These are phyloP conservation scores for Toxotes jaculatrix DNA, from an alignment of 2,113 vertebrate species.

Conservation along the genomic window DNA sequence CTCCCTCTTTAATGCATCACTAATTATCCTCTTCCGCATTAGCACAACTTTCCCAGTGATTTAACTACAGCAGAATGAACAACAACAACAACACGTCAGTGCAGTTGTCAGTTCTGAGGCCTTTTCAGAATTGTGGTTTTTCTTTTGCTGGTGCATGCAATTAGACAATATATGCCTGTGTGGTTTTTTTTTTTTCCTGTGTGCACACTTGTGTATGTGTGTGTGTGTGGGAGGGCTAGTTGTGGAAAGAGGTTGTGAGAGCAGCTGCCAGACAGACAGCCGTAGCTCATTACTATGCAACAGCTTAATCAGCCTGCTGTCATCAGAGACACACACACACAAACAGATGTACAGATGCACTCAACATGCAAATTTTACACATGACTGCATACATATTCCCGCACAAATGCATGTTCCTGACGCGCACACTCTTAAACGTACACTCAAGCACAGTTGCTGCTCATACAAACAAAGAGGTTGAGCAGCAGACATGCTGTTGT, in stretches of 20 bases:
- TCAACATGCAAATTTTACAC: slow-evolving; percentile 75
- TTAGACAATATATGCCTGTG: slow-evolving; percentile 1
- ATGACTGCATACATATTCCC: slow-evolving; percentile 54
- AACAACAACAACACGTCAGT: slow-evolving; percentile 19
- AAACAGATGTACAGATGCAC: slow-evolving; percentile 65
- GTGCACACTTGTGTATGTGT: slow-evolving; percentile 1
- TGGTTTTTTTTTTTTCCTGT: neutral
- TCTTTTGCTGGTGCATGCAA: slow-evolving; percentile 33
- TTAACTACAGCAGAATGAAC: slow-evolving; percentile 34
- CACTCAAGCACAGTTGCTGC: slow-evolving; percentile 35
- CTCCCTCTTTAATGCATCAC: slow-evolving; percentile 43
- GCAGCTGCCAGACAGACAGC: slow-evolving; percentile 84
- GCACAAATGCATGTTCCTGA: slow-evolving; percentile 20
- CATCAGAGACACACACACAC: slow-evolving; percentile 65
- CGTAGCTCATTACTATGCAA: slow-evolving; percentile 86
- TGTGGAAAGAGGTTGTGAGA: slow-evolving; percentile 78
- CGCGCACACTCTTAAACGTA: slow-evolving; percentile 13
- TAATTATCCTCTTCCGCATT: slow-evolving; percentile 50
- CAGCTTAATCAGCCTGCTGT: slow-evolving; percentile 85
- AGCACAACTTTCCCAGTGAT: slow-evolving; percentile 56
- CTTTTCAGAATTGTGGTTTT: slow-evolving; percentile 39
- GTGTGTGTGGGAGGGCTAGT: slow-evolving; percentile 70
- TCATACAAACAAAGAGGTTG: slow-evolving; percentile 25
- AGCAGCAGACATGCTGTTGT: slow-evolving; percentile 34
- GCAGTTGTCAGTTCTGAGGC: slow-evolving; percentile 45